Evolutionary conservation across 1,140 invertebrate genomes (phyloP), one percentile per base, ranked within the genome.

Genomic region (Drosophila ironensis): DNA sequence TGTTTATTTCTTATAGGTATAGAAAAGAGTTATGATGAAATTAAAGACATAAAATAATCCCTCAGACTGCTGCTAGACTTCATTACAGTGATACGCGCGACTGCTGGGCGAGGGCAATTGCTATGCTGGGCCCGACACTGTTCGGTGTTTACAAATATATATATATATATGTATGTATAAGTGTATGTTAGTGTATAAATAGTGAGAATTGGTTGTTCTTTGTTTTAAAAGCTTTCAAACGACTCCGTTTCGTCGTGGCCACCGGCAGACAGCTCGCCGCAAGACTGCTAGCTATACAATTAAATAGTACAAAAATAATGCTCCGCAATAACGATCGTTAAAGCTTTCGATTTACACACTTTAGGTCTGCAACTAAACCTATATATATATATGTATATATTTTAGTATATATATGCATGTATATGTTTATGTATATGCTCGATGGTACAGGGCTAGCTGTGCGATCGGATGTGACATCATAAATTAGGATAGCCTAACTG

Each of bases 221-320:
- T 38, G 45, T 73, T 86, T n/a, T 86, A 77, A 84, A 84, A 86
- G 80, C 80, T 86, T 84, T 84, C 40, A 61, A 69, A 68, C 61
- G 52, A 81, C 61, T 69, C 37, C 28, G 30, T 42, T 33, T 11
- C 25, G 33, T 51, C 16, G 14, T 19, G 33, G 53, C 27, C 37
- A 35, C 24, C 12, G 20, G 37, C 64, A 57, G 41, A 42, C 64
- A 57, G 41, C 42, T 44, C 33, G 9, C 25, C 14, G 41, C 30
- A 16, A 27, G 41, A 16, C 37, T 45, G 42, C 50, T 56, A 51
- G 11, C 9, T 1, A 42, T 76, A 76, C 66, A 75, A 19, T 68
- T 33, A 14, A 30, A 59, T 69, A 52, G 48, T 46, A 61, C 22
- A 46, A 45, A 50, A 70, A 68, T 57, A 51, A 33, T 44, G 7